These are phyloP conservation scores for Antheraea mylitta DNA, from an alignment of 1,140 invertebrate species.

Conservation along the genomic window DNA sequence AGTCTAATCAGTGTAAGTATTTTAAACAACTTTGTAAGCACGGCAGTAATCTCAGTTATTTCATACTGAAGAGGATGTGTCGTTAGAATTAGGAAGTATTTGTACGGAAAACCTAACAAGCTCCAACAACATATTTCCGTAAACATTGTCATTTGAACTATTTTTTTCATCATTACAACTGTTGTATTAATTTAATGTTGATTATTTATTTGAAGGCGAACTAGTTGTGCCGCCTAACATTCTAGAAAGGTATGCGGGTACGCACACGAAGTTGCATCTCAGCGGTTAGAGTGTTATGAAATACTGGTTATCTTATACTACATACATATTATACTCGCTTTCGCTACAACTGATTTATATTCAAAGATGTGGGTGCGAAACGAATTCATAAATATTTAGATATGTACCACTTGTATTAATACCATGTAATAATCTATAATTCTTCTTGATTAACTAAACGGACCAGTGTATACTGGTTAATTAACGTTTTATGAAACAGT, in stretches of 20 bases:
- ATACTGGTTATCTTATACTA: slow-evolving; percentile 23
- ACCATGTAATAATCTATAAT: background rate
- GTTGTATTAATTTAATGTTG: background rate
- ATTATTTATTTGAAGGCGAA: slow-evolving; percentile 16
- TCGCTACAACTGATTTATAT: slow-evolving; percentile 5
- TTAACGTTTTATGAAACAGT: background rate
- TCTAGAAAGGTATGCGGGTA: slow-evolving; percentile 20
- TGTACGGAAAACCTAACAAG: background rate
- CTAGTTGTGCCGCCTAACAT: slow-evolving; percentile 14
- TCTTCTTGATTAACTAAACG: background rate
- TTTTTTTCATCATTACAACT: background rate
- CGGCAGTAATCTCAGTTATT: background rate
- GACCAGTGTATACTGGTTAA: background rate
- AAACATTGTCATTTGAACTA: background rate
- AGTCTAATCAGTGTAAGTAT: background rate
- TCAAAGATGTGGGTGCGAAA: slow-evolving; percentile 13
- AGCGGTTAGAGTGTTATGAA: slow-evolving; percentile 19
- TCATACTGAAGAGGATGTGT: background rate
- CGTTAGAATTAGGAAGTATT: background rate
- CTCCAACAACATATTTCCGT: background rate
- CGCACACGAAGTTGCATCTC: slow-evolving; percentile 1
- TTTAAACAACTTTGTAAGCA: background rate
- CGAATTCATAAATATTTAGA: slow-evolving; percentile 10
- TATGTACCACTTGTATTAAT: background rate
- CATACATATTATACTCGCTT: slow-evolving; percentile 18